These are phyloP conservation scores for Zelleria hepariella DNA, from an alignment of 2,888 invertebrate species.

Conservation along the genomic window DNA sequence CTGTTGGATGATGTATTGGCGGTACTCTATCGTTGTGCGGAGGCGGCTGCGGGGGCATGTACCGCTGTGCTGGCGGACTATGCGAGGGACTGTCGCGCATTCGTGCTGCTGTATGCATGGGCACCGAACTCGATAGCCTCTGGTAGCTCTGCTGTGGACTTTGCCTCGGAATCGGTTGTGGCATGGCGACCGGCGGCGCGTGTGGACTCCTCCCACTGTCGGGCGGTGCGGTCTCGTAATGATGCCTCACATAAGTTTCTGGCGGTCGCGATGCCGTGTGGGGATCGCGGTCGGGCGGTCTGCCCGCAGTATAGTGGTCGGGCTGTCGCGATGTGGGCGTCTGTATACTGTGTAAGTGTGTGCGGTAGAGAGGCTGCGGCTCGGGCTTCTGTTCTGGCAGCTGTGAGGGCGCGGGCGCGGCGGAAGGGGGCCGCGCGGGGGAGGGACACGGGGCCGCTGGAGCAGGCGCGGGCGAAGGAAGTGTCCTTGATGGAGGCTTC, in stretches of 20 bases:
- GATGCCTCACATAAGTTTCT: conserved; percentile 48
- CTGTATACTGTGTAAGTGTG: conserved; percentile 41
- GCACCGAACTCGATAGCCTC: conserved; percentile 46
- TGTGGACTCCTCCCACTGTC: conserved; percentile 43
- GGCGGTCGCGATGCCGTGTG: conserved; percentile 40
- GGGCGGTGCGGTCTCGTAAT: conserved; percentile 40
- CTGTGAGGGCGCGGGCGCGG: conserved; percentile 3
- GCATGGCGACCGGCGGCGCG: conserved; percentile 38
- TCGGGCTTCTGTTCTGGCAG: conserved; percentile 28
- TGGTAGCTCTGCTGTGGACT: conserved; percentile 53
- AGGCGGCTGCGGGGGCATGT: conserved; percentile 44
- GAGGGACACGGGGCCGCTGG: conserved; percentile 36
- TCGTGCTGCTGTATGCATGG: conserved; percentile 45
- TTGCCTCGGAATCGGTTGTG: conserved; percentile 52
- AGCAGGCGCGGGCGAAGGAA: conserved; percentile 54
- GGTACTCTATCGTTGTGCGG: conserved; percentile 62
- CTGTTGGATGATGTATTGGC: conserved; percentile 59
- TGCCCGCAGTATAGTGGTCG: conserved; percentile 47
- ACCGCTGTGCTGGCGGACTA: conserved; percentile 48
- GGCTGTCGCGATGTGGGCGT: conserved; percentile 47
- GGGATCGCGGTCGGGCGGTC: conserved; percentile 55
- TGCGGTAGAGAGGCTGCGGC: conserved; percentile 41
- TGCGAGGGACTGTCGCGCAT: conserved; percentile 44
- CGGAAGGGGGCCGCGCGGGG: conserved; percentile 17
- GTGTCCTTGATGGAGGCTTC: conserved; percentile 39